Evolutionary conservation across 2,888 invertebrate species (phyloP), one percentile per base, ranked within the genome.

Genomic region (Eupithecia tripunctaria): DNA sequence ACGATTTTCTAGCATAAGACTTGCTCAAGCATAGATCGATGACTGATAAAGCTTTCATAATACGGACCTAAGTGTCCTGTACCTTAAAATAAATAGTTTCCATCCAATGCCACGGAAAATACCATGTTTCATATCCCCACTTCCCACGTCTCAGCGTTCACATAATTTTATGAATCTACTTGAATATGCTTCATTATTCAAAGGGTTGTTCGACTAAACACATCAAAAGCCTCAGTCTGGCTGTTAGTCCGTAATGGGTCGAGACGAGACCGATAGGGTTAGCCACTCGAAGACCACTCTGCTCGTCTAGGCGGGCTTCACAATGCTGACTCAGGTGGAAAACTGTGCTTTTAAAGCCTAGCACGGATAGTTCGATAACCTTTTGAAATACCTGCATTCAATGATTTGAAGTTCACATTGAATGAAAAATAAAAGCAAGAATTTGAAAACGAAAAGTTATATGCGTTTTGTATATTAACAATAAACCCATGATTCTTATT

Each of bases 241-340:
- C 43, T 77, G 71, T 60, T 73, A 73, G 76, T 73, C 78, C 82
- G 76, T 82, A 85, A 87, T 83, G 84, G 84, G 78, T 81, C 81
- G 80, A 82, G 83, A 80, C 81, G 80, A 82, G 83, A 80, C 80
- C 83, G 84, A 82, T 83, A 84, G 86, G 84, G 82, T 83, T 81
- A 81, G 77, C 78, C 81, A 76, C 82, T 86, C 79, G 80, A 79
- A 78, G 81, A 72, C 81, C 86, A 77, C 86, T 87, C 77, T 70
- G 83, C 78, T 79, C 81, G 86, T 85, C 84, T 86, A 86, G 86
- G 84, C 81, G 79, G 81, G 82, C 78, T 89, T 80, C 76, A 88
- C 85, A 85, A 84, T 84, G 87, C 86, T 82, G 84, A 83, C 85
- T 85, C 83, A 84, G 82, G 81, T 83, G 80, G 82, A 38, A 36